Conservation (phyloP, 2,797 vertebrate genomes). For the Urophycis tenuis region DNA sequence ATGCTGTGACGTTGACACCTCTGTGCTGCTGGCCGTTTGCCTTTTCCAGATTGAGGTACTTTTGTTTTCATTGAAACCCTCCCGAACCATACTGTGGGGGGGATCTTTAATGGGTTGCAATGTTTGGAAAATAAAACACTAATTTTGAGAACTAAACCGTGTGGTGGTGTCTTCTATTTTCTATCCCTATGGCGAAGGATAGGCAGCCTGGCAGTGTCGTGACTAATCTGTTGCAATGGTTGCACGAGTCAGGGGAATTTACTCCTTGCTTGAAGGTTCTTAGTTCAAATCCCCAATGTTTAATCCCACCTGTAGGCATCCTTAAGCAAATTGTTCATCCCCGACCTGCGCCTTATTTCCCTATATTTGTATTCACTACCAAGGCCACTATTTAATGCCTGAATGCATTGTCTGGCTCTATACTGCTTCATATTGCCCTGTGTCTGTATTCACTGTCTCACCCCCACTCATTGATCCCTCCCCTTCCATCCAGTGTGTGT, state of each 20-base stretch:
- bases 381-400: not conserved
- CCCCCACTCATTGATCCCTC: not conserved
- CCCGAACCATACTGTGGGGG: not conserved
- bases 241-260: not conserved
- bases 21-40: not conserved
- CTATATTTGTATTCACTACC: not conserved
- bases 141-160: conserved; percentile 14
- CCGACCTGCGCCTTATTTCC: not conserved
- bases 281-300: not conserved
- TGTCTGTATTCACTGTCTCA: not conserved
- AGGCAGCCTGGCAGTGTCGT: not conserved
- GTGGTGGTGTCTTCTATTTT: not conserved
- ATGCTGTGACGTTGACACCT: not conserved
- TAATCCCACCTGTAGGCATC: not conserved
- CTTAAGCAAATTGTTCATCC: not conserved
- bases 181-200: not conserved
- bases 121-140: conserved; percentile 43
- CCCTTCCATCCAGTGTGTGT: not conserved
- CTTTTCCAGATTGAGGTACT: not conserved
- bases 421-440: not conserved
- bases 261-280: not conserved
- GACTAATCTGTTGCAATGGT: not conserved
- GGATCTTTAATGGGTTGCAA: not conserved
- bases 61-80: not conserved
- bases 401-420: not conserved